A percentile compares a stretch with the other conserved stretches of the same genome.
Evolutionary conservation across 2,113 vertebrate genomes (phyloP).

Genomic region (Oxyura jamaicensis): DNA sequence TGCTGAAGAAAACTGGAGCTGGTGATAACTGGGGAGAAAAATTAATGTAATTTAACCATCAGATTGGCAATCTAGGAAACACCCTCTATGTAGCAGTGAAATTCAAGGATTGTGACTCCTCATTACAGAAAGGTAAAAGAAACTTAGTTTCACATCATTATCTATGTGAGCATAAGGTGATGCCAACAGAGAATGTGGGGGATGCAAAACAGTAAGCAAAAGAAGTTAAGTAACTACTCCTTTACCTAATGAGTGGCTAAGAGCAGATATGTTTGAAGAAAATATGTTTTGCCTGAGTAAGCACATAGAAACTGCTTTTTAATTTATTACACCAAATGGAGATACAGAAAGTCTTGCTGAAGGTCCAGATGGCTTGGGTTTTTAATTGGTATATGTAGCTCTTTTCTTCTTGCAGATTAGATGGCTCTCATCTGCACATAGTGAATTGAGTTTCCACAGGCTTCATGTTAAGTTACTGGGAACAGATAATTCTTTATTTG

Average conservation of each 20-base stretch:
- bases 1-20: neutral
- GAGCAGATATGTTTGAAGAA: conserved; percentile 33
- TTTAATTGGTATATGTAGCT: conserved; percentile 52
- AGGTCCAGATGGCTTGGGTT: conserved; percentile 54
- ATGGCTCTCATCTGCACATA: neutral
- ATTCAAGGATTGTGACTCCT: neutral
- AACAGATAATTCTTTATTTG: neutral
- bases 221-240: neutral
- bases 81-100: neutral
- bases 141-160: neutral
- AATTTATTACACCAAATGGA: conserved; percentile 27
- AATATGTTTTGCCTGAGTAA: conserved; percentile 13
- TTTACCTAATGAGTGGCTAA: neutral
- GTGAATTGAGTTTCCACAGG: neutral
- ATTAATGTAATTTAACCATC: neutral
- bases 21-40: neutral
- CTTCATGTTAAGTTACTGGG: conserved; percentile 1
- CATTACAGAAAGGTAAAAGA: neutral
- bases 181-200: neutral
- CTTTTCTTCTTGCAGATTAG: conserved; percentile 47
- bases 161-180: neutral
- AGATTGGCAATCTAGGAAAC: neutral
- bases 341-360: conserved; percentile 21
- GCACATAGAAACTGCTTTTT: conserved; percentile 35
- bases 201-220: neutral